Conservation (phyloP, 1,140 invertebrate species). For the Bicyclus anynana region DNA sequence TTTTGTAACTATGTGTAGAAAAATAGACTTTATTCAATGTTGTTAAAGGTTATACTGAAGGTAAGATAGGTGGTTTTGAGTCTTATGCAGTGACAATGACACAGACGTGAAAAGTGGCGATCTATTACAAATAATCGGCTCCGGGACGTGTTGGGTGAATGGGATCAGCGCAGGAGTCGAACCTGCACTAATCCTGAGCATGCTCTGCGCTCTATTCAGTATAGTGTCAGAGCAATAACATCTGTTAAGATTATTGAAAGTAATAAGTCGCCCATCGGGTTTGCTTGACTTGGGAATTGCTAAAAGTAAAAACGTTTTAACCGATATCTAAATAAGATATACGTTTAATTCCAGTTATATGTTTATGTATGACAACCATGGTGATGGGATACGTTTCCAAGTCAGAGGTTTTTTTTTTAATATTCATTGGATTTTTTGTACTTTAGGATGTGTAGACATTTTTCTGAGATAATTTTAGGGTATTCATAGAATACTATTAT, state of each 20-base stretch:
- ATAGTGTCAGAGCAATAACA: background rate
- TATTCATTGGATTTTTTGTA: too few relatives aligned
- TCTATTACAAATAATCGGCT: constrained; percentile 57
- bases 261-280: background rate
- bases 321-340: too few relatives aligned
- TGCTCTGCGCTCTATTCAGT: background rate
- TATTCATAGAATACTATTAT: too few relatives aligned
- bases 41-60: constrained; percentile 25
- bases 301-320: too few relatives aligned
- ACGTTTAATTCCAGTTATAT: too few relatives aligned
- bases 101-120: constrained; percentile 37
- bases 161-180: constrained; percentile 25
- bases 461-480: too few relatives aligned
- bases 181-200: background rate
- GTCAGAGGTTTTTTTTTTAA: too few relatives aligned
- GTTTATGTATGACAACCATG: too few relatives aligned
- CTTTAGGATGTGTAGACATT: too few relatives aligned
- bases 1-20: background rate
- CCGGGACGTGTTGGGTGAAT: constrained; percentile 38
- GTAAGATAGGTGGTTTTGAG: background rate
- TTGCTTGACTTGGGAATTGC: too few relatives aligned
- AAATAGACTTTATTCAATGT: background rate
- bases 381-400: too few relatives aligned
- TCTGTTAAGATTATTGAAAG: background rate
- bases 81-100: constrained; percentile 4